Conservation (phyloP, 2,113 vertebrate species). For the Prietella phreatophila region DNA sequence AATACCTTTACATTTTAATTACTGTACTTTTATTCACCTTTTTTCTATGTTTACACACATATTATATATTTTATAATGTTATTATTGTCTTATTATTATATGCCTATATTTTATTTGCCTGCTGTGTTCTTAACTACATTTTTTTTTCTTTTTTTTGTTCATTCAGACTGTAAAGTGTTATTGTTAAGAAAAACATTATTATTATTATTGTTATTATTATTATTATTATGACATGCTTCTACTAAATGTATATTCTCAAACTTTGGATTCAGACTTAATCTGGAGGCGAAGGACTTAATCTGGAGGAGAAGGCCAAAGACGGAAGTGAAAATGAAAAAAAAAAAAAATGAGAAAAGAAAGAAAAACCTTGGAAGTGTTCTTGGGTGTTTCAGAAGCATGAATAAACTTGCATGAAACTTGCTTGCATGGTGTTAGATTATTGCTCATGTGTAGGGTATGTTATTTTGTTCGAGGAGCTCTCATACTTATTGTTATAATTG, state of each 20-base stretch:
- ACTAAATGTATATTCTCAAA: neutral
- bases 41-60: neutral
- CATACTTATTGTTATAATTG: conserved; percentile 67
- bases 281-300: neutral
- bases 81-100: neutral
- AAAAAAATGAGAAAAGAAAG: neutral
- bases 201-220: too few relatives aligned
- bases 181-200: too few relatives aligned
- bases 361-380: neutral
- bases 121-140: neutral
- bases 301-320: conserved; percentile 1
- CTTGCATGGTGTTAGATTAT: neutral
- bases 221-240: neutral
- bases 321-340: neutral
- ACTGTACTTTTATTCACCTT: neutral
- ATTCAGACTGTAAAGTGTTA: too few relatives aligned
- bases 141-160: neutral
- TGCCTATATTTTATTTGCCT: neutral
- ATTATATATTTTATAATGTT: neutral
- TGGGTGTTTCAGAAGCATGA: neutral
- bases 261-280: neutral
- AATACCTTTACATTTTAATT: neutral
- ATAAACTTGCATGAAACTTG: conserved; percentile 30
- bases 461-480: conserved; percentile 49
- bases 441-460: conserved; percentile 17